Conservation (phyloP, 1,140 invertebrate species). For the Drosophila melanica region DNA sequence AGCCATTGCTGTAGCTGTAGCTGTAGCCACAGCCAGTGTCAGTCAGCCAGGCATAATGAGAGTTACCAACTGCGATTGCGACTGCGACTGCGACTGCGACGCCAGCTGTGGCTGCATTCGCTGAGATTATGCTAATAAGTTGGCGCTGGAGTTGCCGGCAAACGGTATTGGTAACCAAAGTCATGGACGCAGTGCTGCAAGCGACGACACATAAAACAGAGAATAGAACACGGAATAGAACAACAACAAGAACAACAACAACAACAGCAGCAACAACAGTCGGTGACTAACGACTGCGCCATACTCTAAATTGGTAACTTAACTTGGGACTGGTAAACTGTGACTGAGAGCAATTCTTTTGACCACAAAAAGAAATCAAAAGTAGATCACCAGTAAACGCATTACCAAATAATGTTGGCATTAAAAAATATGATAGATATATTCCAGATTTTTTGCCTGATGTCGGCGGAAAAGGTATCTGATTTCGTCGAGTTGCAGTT, state of each 20-base stretch:
- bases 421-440: too few species aligned
- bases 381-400: too few species aligned
- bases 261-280: slow-evolving; percentile 35
- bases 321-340: too few species aligned
- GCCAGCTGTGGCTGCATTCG: slow-evolving; percentile 28
- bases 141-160: slow-evolving; percentile 56
- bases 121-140: slow-evolving; percentile 79
- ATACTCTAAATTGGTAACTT: too few species aligned
- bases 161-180: slow-evolving; percentile 68
- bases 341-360: too few species aligned
- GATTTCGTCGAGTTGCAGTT: too few species aligned
- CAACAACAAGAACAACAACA: slow-evolving; percentile 21
- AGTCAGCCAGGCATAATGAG: slow-evolving; percentile 59
- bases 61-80: slow-evolving; percentile 29
- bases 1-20: too few species aligned
- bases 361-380: too few species aligned
- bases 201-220: slow-evolving; percentile 58
- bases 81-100: slow-evolving; percentile 14
- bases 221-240: slow-evolving; percentile 56
- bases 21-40: slow-evolving; percentile 3
- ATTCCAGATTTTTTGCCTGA: too few species aligned
- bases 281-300: slow-evolving; percentile 44
- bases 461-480: too few species aligned
- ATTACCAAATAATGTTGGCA: too few species aligned
- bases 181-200: slow-evolving; percentile 56